Base-by-base conservation (phyloP, 2,888 invertebrate genomes). In the Caenorhabditis becei region DNA sequence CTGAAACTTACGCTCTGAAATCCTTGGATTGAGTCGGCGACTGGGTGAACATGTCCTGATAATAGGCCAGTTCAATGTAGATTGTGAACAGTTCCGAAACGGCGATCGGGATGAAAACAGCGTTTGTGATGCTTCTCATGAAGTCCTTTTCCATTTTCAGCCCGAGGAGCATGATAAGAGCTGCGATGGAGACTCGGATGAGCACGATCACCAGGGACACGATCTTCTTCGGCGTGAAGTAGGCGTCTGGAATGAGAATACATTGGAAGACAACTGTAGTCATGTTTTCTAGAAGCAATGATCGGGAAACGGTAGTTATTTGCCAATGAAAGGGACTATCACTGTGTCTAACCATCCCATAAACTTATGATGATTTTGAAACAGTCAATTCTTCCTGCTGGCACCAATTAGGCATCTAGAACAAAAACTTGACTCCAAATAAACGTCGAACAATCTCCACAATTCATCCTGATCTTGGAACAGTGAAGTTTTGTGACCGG, bases 91-190 rank as follows among this genome's bases (percentile, higher is more conserved):
- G 20, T 59, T 86, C 85, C 1, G 79, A 66, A 8, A 82, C 44
- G n/a, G 74, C 63, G 11, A 86, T 79, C 8, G 85, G 81, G 41
- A 82, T 67, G 71, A 83, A 86, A n/a, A 86, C 81, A 18, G 83
- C 41, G 35, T 81, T 81, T 0, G 85, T 82, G 58, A 86, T 79
- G 11, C 83, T 79, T 41, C 83, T 65, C 80, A 85, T 83, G 51
- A 69, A 85, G 58, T 85, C 85, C 41, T 85, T 85, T 28, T 82
- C 80, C 82, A 85, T 85, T 59, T 83, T 61, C 32, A 83, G 20
- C 2, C 85, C 85, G 8, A 85, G 63, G 0, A 85, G 37, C 49
- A 85, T 72, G 11, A 85, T 85, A 5, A 85, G 58, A 1, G 80
- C 14, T 10, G 83, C 82, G 26, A 85, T 80, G 2, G 66, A 35